Conservation (phyloP, 2,888 invertebrate species). For the Cartodere bifasciata region DNA sequence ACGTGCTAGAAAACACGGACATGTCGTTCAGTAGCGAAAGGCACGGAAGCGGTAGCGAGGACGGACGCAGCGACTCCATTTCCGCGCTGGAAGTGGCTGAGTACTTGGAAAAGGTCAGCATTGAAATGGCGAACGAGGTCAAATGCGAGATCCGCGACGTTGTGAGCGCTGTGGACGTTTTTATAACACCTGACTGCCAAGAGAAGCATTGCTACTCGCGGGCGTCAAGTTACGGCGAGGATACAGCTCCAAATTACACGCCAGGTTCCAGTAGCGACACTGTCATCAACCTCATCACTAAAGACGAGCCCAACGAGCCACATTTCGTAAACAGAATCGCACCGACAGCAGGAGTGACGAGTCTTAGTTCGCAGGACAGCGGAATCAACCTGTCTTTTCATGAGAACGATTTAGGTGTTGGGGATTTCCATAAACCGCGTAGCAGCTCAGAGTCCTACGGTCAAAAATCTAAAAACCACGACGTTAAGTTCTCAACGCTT, state of each 20-base stretch:
- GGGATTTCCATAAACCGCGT: constrained; percentile 24
- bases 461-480: constrained; percentile 24
- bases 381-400: constrained; percentile 64
- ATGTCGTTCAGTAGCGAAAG: constrained; percentile 26
- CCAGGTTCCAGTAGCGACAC: constrained; percentile 31
- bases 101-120: constrained; percentile 64
- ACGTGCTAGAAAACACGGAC: constrained; percentile 60
- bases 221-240: constrained; percentile 26
- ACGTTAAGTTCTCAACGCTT: constrained; percentile 26
- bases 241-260: constrained; percentile 20
- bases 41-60: constrained; percentile 43
- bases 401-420: constrained; percentile 41
- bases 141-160: constrained; percentile 65
- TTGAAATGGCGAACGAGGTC: constrained; percentile 67
- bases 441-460: constrained; percentile 30
- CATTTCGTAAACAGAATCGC: constrained; percentile 43
- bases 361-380: constrained; percentile 64
- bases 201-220: constrained; percentile 28
- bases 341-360: constrained; percentile 52
- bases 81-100: constrained; percentile 65
- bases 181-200: constrained; percentile 30
- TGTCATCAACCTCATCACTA: constrained; percentile 33
- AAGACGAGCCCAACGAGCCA: constrained; percentile 38
- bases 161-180: constrained; percentile 57
- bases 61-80: constrained; percentile 53